Evolutionary conservation across 2,888 invertebrate genomes (phyloP), one percentile per base, ranked within the genome.

Genomic region (Brachyopa scutellaris): DNA sequence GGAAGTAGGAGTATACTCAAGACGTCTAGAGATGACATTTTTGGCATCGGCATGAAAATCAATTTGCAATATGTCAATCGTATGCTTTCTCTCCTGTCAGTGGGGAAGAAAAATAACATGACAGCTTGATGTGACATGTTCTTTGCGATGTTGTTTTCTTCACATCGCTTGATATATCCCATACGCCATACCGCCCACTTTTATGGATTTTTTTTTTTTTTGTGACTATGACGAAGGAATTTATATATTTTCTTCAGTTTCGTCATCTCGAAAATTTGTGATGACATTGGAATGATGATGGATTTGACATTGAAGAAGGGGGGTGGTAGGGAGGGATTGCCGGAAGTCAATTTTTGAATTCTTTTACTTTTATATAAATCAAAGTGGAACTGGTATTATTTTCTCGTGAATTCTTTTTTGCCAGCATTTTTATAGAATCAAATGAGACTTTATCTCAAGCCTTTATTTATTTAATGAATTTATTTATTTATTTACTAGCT

Each of bases 11-110:
- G 51, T 36, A 74, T n/a, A n/a, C n/a, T n/a, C 69, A 66, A 66
- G 66, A 57, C 45, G 70, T 77, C 70, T 77, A 66, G 66, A 73
- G 69, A 84, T 85, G 85, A 84, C 84, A 84, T 82, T 86, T 87
- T 86, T 87, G 87, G 87, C 86, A 87, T 85, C 85, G 85, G 86
- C 88, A 87, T 87, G 87, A 86, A 87, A 88, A 88, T 87, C 87
- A 88, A 88, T 88, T 88, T 88, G 88, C 87, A 87, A 87, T 86
- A 86, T 86, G 87, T 88, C 88, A 87, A 87, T 87, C 87, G 85
- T 82, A 61, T 73, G 84, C 67, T 72, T 69, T 66, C 7, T 29
- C 36, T 6, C 59, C 78, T 76, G 77, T 64, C 73, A 67, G 66
- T 64, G 53, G 15, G 53, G 17, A 57, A 19, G 21, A 59, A 82